phyloP scores from a whole-genome alignment of 2,888 invertebrate species.

The Cosmia pyralina region DNA sequence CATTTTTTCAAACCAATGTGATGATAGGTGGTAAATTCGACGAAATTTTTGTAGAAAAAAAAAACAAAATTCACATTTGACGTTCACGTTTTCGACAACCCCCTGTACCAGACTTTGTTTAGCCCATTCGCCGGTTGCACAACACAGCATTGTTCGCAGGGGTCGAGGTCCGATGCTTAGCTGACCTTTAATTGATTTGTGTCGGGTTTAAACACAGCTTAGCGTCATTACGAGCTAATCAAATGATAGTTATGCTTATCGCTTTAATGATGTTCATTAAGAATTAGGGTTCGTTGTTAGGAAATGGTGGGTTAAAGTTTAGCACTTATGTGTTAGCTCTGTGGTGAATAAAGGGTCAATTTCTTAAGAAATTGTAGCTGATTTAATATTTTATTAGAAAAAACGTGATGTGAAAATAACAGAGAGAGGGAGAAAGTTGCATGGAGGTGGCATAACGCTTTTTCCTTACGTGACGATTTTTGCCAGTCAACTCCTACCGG shows the following conservation, averaged over 20 bases:
- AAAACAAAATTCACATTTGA: not conserved
- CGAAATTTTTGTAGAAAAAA: not conserved
- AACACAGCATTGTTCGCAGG: constrained; percentile 77
- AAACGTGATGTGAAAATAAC: too few relatives aligned
- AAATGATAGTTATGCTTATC: constrained; percentile 65
- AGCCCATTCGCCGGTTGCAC: constrained; percentile 64
- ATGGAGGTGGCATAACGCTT: too few relatives aligned
- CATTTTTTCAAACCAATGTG: not conserved
- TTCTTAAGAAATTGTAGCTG: not conserved
- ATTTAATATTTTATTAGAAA: not conserved
- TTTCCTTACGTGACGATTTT: too few relatives aligned
- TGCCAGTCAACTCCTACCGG: too few relatives aligned
- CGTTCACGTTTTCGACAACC: constrained; percentile 8
- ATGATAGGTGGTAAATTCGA: not conserved
- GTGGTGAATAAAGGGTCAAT: not conserved
- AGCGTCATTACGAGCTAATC: constrained; percentile 68
- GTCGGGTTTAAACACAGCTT: constrained; percentile 71
- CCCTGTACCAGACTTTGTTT: constrained; percentile 4
- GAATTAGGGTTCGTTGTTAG: constrained; percentile 49
- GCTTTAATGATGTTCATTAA: constrained; percentile 54
- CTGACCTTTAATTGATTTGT: constrained; percentile 82
- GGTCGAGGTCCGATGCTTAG: constrained; percentile 76
- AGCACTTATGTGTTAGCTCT: not conserved
- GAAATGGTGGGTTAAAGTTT: constrained; percentile 9
- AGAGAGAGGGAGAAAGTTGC: too few relatives aligned